These are phyloP conservation scores for Rhaphigaster nebulosa DNA, from an alignment of 2,888 invertebrate genomes.

Conservation along the genomic window DNA sequence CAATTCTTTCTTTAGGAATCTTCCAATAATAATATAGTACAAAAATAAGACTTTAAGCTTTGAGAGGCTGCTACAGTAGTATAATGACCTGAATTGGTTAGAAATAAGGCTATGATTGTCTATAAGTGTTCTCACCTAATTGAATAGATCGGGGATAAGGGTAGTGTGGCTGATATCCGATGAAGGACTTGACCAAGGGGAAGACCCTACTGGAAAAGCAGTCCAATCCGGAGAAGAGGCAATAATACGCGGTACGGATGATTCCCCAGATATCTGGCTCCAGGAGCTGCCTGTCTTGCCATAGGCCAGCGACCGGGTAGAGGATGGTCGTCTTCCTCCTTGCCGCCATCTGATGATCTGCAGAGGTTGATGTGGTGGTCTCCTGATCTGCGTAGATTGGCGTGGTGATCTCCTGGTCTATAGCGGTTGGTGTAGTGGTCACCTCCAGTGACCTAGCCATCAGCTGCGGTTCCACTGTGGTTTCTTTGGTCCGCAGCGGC, in stretches of 20 bases:
- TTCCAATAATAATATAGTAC: too few species aligned
- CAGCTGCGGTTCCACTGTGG: not conserved
- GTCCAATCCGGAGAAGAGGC: slow-evolving; percentile 61
- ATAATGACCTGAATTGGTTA: too few species aligned
- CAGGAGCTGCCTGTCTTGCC: slow-evolving; percentile 51
- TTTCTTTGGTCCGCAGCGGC: slow-evolving; percentile 55
- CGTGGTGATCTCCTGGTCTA: not conserved
- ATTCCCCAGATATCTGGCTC: slow-evolving; percentile 58
- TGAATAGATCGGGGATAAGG: not conserved
- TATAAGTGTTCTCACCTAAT: not conserved
- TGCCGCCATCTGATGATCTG: not conserved
- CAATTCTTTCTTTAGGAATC: too few species aligned
- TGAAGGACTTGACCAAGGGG: slow-evolving; percentile 61
- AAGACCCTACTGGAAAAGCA: slow-evolving; percentile 61
- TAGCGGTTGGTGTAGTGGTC: not conserved
- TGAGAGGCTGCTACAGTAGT: too few species aligned
- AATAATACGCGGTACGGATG: slow-evolving; percentile 59
- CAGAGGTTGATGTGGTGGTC: not conserved
- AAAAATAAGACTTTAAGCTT: too few species aligned
- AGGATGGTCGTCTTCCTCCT: slow-evolving; percentile 57
- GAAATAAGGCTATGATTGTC: too few species aligned
- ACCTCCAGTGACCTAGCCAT: not conserved
- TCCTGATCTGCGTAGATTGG: not conserved
- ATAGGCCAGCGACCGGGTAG: slow-evolving; percentile 60
- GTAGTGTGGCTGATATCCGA: slow-evolving; percentile 57